These are phyloP conservation scores for Odontocolon sp. DNA, from an alignment of 2,888 invertebrate genomes.

Conservation along the genomic window DNA sequence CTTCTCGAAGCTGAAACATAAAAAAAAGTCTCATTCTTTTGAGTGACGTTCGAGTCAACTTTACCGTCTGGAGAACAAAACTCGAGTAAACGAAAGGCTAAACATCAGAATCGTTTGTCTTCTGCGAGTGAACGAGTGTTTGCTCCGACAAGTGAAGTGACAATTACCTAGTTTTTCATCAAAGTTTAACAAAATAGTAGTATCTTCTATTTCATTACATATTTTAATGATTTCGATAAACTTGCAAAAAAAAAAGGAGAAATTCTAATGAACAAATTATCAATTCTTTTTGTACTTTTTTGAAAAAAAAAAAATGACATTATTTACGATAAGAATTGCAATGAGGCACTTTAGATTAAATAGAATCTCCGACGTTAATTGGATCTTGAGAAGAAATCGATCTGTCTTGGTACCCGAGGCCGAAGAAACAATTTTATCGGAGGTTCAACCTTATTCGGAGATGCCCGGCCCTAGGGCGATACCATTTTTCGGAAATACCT, in stretches of 20 bases:
- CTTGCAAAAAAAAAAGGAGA: background rate
- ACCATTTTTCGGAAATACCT: conserved; percentile 89
- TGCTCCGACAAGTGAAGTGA: background rate
- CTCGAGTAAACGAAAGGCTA: background rate
- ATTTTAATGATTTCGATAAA: background rate
- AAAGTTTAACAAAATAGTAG: background rate
- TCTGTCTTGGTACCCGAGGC: conserved; percentile 45
- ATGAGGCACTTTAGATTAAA: background rate
- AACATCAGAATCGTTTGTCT: background rate
- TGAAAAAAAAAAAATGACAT: conserved; percentile 4
- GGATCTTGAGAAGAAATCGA: conserved; percentile 14
- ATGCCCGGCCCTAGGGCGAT: conserved; percentile 90
- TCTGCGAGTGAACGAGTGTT: background rate
- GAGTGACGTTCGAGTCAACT: background rate
- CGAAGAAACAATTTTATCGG: conserved; percentile 31
- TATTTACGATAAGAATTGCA: conserved; percentile 6
- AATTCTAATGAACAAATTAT: background rate
- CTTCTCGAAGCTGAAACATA: background rate
- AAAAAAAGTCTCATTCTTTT: background rate
- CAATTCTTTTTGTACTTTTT: background rate
- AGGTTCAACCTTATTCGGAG: conserved; percentile 82
- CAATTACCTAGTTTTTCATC: background rate
- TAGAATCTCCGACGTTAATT: background rate
- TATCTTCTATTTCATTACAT: background rate
- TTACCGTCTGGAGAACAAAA: background rate